These are phyloP conservation scores for Eilema caniola DNA, from an alignment of 2,888 invertebrate genomes.

Conservation along the genomic window DNA sequence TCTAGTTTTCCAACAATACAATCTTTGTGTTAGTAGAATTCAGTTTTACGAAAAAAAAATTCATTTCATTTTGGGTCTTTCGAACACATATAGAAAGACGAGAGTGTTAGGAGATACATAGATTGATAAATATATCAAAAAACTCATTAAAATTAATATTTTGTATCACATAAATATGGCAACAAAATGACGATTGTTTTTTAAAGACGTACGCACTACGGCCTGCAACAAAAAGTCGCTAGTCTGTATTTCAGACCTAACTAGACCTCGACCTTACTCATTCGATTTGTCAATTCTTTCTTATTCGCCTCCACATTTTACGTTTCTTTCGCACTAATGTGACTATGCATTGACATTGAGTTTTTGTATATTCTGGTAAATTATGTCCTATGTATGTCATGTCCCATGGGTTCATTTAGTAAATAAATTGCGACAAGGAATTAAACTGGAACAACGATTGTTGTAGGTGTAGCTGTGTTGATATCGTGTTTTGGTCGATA, in stretches of 20 bases:
- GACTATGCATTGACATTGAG: slow-evolving; percentile 74
- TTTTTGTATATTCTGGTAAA: slow-evolving; percentile 60
- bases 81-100: too few relatives aligned
- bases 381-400: slow-evolving; percentile 36
- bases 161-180: too few relatives aligned
- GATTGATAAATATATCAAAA: too few relatives aligned
- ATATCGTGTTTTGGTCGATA: neutral
- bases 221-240: slow-evolving; percentile 15
- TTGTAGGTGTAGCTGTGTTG: neutral
- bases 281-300: slow-evolving; percentile 75
- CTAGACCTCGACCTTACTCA: slow-evolving; percentile 76
- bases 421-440: slow-evolving; percentile 3
- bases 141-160: too few relatives aligned
- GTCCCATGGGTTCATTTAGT: slow-evolving; percentile 13
- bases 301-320: slow-evolving; percentile 68
- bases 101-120: too few relatives aligned
- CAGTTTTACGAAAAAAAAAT: too few relatives aligned
- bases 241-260: slow-evolving; percentile 53
- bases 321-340: slow-evolving; percentile 62
- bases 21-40: too few relatives aligned
- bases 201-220: too few relatives aligned
- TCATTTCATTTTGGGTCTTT: too few relatives aligned
- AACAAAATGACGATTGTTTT: too few relatives aligned
- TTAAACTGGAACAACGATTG: neutral
- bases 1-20: too few relatives aligned